Base-by-base conservation (phyloP, 1,140 invertebrate species). In the Reticulitermes speratus region DNA sequence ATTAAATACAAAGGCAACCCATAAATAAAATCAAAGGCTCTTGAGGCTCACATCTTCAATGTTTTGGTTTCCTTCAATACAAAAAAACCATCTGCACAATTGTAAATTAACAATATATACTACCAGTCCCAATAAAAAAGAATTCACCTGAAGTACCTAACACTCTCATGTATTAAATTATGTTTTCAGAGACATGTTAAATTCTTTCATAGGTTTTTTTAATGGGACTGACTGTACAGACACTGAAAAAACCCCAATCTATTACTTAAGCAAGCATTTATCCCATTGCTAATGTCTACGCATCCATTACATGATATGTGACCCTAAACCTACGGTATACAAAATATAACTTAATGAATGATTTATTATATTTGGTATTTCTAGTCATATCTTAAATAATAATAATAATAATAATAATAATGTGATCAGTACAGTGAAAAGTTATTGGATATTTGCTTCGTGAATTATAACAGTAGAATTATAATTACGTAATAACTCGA, bases 271-370 rank as follows among this genome's bases (percentile, higher is more conserved):
- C n/a, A 75, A 75, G 65, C 25, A 75, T 75, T 75, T 25, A 75
- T 75, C 65, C 65, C 65, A 75, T 75, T 30, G 1, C 65, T 75
- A 75, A 75, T 30, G 7, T 75, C n/a, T 75, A 75, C n/a, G n/a
- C 65, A 75, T 75, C 65, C 65, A 75, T 75, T 75, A 75, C n/a
- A 75, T 75, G 65, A 75, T 75, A 75, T 75, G 65, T 75, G 25
- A 75, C 65, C 65, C 65, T 75, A 75, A 75, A 75, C 65, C 65
- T 75, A 75, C 65, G n/a, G 65, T 75, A 75, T 75, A 75, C n/a
- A 75, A 75, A 75, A 75, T 75, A 75, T 75, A 75, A 75, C 65
- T 75, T 75, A 75, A 75, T 75, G 65, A 75, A 75, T 75, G n/a
- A 8, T 75, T 75, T 30, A 75, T 25, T 75, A 6, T 75, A 75